Percentiles rank a stretch among this genome's conserved stretches.
Conservation (phyloP, 2,113 vertebrate genomes). For the Ailuropoda melanoleuca region DNA sequence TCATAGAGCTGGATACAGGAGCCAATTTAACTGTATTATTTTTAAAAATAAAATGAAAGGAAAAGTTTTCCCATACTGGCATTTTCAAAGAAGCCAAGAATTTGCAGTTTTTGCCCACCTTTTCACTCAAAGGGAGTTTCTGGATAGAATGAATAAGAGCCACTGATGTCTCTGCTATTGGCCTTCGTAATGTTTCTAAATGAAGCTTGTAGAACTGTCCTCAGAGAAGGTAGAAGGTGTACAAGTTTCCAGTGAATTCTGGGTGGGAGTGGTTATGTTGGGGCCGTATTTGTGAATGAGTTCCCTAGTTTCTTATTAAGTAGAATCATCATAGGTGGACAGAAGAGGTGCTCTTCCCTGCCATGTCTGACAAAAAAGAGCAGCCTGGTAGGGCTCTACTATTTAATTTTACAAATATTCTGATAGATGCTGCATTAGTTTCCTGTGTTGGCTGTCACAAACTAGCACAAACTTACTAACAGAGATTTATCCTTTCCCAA, state of each 20-base stretch:
- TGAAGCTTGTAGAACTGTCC: neutral
- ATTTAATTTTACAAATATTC: neutral
- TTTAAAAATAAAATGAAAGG: neutral
- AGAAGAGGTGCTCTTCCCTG: neutral
- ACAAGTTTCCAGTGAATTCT: neutral
- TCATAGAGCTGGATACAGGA: neutral
- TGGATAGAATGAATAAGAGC: neutral
- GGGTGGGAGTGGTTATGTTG: neutral
- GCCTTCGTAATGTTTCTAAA: neutral
- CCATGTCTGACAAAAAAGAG: neutral
- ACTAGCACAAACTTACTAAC: neutral
- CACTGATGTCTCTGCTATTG: neutral
- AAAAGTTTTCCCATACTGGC: neutral
- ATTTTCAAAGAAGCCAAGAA: neutral
- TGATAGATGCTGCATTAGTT: neutral
- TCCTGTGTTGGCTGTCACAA: neutral
- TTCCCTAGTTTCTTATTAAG: neutral
- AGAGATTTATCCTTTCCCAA: neutral
- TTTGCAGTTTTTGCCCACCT: neutral
- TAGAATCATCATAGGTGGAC: neutral
- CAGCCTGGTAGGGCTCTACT: neutral
- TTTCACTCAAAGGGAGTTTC: neutral
- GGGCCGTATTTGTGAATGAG: neutral
- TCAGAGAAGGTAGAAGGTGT: neutral
- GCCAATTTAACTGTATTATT: neutral